These are phyloP conservation scores for Andrena praecox DNA, from an alignment of 2,888 invertebrate genomes.

Conservation along the genomic window DNA sequence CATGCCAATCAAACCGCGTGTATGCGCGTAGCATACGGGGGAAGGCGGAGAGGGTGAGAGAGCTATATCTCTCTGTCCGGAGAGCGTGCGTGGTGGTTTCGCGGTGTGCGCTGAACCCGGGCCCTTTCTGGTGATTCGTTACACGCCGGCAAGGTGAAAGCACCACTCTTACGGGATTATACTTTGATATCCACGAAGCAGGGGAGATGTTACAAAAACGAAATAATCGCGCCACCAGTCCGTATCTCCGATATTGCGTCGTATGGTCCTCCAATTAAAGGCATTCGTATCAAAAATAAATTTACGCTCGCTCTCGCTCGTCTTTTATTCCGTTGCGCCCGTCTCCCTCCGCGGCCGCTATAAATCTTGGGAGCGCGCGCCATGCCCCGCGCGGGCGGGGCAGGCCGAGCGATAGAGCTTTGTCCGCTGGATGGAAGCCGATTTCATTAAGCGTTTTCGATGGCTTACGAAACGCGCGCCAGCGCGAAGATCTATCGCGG, in stretches of 20 bases:
- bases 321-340: neutral
- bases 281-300: constrained; percentile 64
- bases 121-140: constrained; percentile 74
- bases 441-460: constrained; percentile 48
- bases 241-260: constrained; percentile 52
- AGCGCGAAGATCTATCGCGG: constrained; percentile 35
- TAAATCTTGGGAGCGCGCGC: constrained; percentile 48
- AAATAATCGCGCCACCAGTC: constrained; percentile 53
- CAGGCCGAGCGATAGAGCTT: constrained; percentile 11
- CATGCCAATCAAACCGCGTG: constrained; percentile 81
- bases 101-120: constrained; percentile 67
- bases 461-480: constrained; percentile 47
- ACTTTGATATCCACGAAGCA: constrained; percentile 72
- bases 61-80: too few species aligned
- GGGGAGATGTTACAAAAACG: constrained; percentile 57
- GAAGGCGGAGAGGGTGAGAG: constrained; percentile 16
- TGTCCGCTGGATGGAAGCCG: constrained; percentile 17
- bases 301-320: constrained; percentile 40
- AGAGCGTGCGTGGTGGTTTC: constrained; percentile 58
- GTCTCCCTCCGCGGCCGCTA: constrained; percentile 19
- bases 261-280: constrained; percentile 61
- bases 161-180: constrained; percentile 74
- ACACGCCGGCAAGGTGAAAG: constrained; percentile 72
- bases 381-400: constrained; percentile 3
- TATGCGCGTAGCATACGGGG: constrained; percentile 67